Evolutionary conservation across 2,797 vertebrate species (phyloP), one percentile per base, ranked within the genome.

Genomic region (Gadopsis bispinosus): DNA sequence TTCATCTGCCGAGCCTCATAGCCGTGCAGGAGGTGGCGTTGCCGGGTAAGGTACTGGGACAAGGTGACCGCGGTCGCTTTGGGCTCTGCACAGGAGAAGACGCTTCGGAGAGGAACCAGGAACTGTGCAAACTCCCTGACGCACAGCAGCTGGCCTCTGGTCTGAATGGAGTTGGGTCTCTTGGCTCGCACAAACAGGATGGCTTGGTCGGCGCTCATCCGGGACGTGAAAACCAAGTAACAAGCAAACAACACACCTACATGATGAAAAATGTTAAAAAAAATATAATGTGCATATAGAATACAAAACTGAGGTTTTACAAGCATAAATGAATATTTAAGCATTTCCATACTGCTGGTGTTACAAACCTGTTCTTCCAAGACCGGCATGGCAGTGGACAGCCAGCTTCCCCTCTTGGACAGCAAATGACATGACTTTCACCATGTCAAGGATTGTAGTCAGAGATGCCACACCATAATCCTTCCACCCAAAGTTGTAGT

Each of bases 401-500:
- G 98, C 97, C 69, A 99, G 96, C 90, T 97, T 98, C 41, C 98
- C 98, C 84, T 99, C 98, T 88, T 98, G 97, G 83, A 99, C 92
- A 53, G 97, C 97, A 68, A 99, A 99, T 4, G 97, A 95, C 97
- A 99, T 97, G 76, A 99, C 98, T 85, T 99, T 99, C 22, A 99
- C 98, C 98, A 99, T 99, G 87, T 99, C 98, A 1, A 99, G 95
- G 88, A 99, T 97, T 26, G 97, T 97, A 1, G 97, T 99, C 69
- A 99, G 96, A 73, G 98, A 99, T 0, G 98, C 98, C 73, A 99
- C 97, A 5, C 98, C 98, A 26, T 99, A 99, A 91, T 99, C 98
- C 89, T 99, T 99, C 98, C 98, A 99, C 31, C 97, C 97, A 81
- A 99, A 99, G 93, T 99, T 99, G 93, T 99, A 99, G 94, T 99